A percentile compares a stretch with the other conserved stretches of the same genome.
Conservation (phyloP, 2,888 invertebrate genomes). For the Cephus sareptanus region DNA sequence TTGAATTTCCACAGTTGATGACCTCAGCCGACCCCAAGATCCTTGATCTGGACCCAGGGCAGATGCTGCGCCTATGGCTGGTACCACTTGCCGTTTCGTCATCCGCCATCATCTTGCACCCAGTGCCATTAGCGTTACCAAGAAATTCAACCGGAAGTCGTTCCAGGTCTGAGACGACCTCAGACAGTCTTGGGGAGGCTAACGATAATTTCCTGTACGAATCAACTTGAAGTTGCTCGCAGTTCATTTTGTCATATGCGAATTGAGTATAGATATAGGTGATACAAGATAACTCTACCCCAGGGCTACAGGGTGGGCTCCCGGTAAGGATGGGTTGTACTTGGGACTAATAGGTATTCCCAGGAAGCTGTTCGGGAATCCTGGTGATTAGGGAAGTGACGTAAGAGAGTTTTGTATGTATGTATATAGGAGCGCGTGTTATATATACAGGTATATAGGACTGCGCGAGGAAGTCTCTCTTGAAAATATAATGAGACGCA, state of each 20-base stretch:
- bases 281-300: neutral
- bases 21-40: neutral
- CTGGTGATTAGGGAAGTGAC: neutral
- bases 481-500: neutral
- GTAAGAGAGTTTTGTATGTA: no score
- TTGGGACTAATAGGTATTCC: neutral
- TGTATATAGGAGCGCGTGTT: no score
- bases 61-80: neutral
- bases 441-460: neutral
- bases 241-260: neutral
- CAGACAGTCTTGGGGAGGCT: neutral
- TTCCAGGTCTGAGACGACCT: neutral
- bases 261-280: neutral
- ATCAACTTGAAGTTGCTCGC: neutral
- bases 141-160: neutral
- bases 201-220: neutral
- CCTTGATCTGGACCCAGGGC: neutral
- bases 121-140: neutral
- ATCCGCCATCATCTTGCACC: neutral
- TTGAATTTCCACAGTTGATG: neutral
- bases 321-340: neutral
- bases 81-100: neutral
- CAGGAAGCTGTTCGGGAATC: neutral
- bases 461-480: neutral
- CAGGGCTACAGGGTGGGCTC: neutral